phyloP scores from a whole-genome alignment of 2,888 invertebrate species.

The Mechanitis messenoides region DNA sequence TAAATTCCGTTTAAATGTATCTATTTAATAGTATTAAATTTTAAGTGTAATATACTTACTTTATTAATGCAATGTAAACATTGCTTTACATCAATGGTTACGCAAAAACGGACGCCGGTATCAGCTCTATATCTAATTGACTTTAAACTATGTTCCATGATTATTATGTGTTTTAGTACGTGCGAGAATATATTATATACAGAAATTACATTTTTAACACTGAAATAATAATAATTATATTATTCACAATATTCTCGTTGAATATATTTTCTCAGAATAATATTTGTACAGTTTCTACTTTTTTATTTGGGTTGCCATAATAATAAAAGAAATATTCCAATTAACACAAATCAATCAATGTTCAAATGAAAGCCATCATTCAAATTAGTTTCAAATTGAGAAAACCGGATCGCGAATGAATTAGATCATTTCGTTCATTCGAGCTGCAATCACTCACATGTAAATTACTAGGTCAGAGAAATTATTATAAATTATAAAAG shows the following conservation, averaged over 20 bases:
- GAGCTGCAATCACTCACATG: not conserved
- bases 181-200: slow-evolving; percentile 8
- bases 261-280: not conserved
- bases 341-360: slow-evolving; percentile 5
- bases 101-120: slow-evolving; percentile 30
- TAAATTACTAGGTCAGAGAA: not conserved
- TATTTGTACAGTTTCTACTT: not conserved
- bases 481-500: no score
- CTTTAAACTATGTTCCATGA: slow-evolving; percentile 30
- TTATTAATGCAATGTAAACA: slow-evolving; percentile 13
- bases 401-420: slow-evolving; percentile 20
- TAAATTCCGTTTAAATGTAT: not conserved
- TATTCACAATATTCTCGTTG: not conserved
- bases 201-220: not conserved
- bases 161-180: slow-evolving; percentile 16
- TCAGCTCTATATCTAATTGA: slow-evolving; percentile 31
- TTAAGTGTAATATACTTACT: not conserved
- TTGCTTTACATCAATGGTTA: slow-evolving; percentile 25
- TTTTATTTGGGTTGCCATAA: not conserved
- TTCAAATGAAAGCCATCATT: not conserved
- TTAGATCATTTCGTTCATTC: slow-evolving; percentile 22
- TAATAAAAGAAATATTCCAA: slow-evolving; percentile 4
- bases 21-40: not conserved
- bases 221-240: no score
- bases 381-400: slow-evolving; percentile 1